A percentile compares a stretch with the other conserved stretches of the same genome.
phyloP scores from a whole-genome alignment of 2,113 vertebrate genomes.

The Muntiacus reevesi region DNA sequence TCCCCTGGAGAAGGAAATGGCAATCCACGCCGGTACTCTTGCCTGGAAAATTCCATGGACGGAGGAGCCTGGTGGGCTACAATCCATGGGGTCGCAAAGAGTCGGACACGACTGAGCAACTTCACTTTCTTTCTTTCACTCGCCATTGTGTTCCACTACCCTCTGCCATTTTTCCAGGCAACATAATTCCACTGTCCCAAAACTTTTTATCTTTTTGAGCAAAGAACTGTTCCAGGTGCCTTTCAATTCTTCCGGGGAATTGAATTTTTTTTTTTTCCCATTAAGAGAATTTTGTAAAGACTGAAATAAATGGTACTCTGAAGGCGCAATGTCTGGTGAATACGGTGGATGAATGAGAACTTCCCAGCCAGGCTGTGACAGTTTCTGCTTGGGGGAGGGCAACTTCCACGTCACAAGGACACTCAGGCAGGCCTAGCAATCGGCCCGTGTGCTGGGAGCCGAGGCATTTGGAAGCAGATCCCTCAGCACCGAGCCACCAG shows the following conservation, averaged over 20 bases:
- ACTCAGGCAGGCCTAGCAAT: not conserved
- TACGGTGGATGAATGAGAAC: not conserved
- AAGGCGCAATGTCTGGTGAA: not conserved
- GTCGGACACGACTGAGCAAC: not conserved
- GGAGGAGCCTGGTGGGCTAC: not conserved
- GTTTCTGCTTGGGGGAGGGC: not conserved
- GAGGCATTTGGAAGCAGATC: not conserved
- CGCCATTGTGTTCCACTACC: not conserved
- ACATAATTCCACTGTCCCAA: not conserved
- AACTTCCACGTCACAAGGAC: not conserved
- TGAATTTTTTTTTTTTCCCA: not conserved
- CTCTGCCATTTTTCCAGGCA: not conserved
- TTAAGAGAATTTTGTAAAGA: not conserved
- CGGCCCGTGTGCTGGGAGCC: not conserved
- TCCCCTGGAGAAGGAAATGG: not conserved
- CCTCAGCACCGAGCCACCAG: fast-evolving
- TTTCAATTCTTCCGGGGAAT: not conserved
- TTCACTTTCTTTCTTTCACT: not conserved
- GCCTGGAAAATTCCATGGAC: not conserved
- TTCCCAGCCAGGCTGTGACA: not conserved
- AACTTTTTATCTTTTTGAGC: not conserved
- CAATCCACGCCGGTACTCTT: not conserved
- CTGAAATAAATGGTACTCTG: not conserved
- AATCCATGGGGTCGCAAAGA: not conserved
- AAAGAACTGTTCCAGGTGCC: not conserved